phyloP scores from a whole-genome alignment of 2,113 vertebrate species.

The Dolichallabes microphthalmus region DNA sequence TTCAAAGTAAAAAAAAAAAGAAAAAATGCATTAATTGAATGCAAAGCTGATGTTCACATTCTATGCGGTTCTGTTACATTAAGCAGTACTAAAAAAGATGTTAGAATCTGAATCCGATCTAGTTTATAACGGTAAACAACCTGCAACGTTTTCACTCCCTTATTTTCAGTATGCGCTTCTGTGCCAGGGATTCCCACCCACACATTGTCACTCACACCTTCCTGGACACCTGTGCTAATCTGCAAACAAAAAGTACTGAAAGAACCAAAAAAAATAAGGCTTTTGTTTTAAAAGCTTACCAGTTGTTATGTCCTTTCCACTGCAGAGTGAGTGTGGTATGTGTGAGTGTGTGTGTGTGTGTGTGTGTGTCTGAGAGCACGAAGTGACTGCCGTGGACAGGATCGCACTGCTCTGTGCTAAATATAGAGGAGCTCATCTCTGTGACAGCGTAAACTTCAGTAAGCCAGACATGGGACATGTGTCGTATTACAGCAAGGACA shows the following conservation, averaged over 20 bases:
- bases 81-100: not conserved
- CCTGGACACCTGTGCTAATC: not conserved
- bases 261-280: slow-evolving; percentile 35
- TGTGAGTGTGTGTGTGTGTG: not conserved
- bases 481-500: slow-evolving; percentile 59
- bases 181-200: slow-evolving; percentile 6
- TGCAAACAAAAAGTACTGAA: not conserved
- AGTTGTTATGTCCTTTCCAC: slow-evolving; percentile 42
- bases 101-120: not conserved
- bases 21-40: not conserved
- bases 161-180: not conserved
- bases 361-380: slow-evolving; percentile 14
- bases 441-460: slow-evolving; percentile 54
- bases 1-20: not conserved
- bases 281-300: slow-evolving; percentile 42
- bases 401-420: slow-evolving; percentile 56
- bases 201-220: not conserved
- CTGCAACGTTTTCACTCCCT: not conserved
- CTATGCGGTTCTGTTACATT: not conserved
- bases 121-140: not conserved
- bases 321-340: slow-evolving; percentile 8
- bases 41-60: not conserved
- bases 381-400: slow-evolving; percentile 38
- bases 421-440: slow-evolving; percentile 62
- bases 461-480: slow-evolving; percentile 45